Base-by-base conservation (phyloP, 2,797 vertebrate species). In the Macropus fuliginosus region DNA sequence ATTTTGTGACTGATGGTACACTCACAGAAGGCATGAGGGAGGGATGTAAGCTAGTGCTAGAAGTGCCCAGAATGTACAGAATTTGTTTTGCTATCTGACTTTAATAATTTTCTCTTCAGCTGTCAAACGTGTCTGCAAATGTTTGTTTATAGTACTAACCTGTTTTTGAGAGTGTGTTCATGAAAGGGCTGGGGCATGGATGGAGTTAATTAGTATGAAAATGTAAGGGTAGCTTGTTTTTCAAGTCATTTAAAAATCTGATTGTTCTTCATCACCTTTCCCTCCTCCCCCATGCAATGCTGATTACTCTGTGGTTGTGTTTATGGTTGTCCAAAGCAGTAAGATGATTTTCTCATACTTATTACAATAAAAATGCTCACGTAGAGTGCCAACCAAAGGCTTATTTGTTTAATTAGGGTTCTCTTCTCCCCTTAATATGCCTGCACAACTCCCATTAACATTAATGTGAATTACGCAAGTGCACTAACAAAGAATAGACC, bases 321-420 rank as follows among this genome's bases (percentile, higher is more conserved):
- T 98, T 96, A 54, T 29, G 93, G 55, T 97, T 97, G 91, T 96
- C 95, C 97, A 96, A 98, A 98, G 24, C 93, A 97, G 91, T 95
- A 95, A 97, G 98, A 98, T 97, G 97, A 97, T 98, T 97, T 97
- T 97, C 98, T 98, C 97, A 93, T 98, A 98, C 95, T 97, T 97
- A 96, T 94, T 93, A 95, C 96, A 97, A 56, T 97, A 94, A 97
- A 98, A 98, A 97, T 90, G 96, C 96, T 98, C 97, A 96, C 91
- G n/a, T 74, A 97, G 95, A 94, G 95, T 98, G 97, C 98, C 97
- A 98, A 97, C 97, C 97, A 96, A 98, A 98, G 97, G 96, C 98
- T 98, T 98, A 98, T 98, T 98, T 98, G 98, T 99, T 98, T 98
- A 98, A 99, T 98, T 98, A 98, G 97, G 97, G 97, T 98, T 98